Evolutionary conservation across 2,113 vertebrate species (phyloP), one percentile per base, ranked within the genome.

Genomic region (Anarhynchus alexandrinus): DNA sequence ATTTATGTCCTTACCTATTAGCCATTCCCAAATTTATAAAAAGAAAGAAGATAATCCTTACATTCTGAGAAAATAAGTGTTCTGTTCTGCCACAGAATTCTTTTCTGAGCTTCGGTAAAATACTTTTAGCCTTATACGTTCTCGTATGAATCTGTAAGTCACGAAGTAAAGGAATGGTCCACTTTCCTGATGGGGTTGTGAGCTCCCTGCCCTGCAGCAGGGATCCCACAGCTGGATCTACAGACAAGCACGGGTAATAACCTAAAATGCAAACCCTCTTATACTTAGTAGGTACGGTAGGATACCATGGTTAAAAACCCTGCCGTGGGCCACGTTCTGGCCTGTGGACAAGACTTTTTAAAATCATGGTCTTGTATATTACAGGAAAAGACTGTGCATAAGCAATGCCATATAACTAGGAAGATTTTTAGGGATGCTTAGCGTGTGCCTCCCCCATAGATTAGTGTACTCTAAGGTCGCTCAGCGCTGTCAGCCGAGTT

Each of bases 381-480:
- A 21, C 4, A 52, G 42, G 66, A 30, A 45, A n/a, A 26, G 6
- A 19, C 17, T 62, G 25, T 7, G 19, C 5, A 25, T 8, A 55
- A 34, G n/a, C 8, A 30, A 43, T 3, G 14, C 12, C 4, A 5
- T 59, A 81, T 49, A 9, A 15, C 19, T 8, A 15, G 74, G 30
- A 43, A 30, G 54, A 21, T 14, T 74, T 74, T 54, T 23, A 49
- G 57, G 47, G 58, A 19, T 30, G 47, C 38, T 65, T 5, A 30
- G 57, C 49, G 15, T 0, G 1, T 40, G 43, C 19, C 17, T 19
- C n/a, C 58, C 76, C 67, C 8, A 27, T 0, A 15, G 64, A 20
- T 8, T 0, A 0, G 7, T 0, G 49, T 66, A 3, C 40, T 30
- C 26, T 2, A 1, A 25, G 61, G 72, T 6, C 27, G 52, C 74